Evolutionary conservation across 2,888 invertebrate genomes (phyloP).

Genomic region (Cyclophora punctaria): DNA sequence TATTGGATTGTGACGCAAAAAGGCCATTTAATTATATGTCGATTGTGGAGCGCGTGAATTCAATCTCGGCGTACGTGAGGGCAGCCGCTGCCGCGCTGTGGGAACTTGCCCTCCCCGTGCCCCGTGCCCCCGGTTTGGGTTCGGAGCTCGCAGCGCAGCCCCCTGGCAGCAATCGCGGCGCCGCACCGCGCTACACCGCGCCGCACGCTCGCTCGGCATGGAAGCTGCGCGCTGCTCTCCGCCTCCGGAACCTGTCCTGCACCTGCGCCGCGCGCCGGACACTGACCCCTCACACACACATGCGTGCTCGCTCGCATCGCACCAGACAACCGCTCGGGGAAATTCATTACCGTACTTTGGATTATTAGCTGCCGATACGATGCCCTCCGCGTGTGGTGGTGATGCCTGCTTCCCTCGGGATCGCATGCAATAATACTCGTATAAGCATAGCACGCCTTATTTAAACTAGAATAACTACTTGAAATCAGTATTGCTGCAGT

Average conservation of each 20-base stretch:
- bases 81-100: neutral
- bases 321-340: neutral
- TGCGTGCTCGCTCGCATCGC: neutral
- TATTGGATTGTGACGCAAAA: conserved; percentile 36
- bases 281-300: neutral
- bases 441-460: no score
- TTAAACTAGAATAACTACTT: no score
- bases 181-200: neutral
- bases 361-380: no score
- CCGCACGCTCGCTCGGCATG: neutral
- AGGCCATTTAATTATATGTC: conserved; percentile 29
- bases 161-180: neutral
- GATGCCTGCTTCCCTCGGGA: no score
- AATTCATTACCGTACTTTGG: no score
- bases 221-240: neutral
- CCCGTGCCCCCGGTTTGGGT: no score
- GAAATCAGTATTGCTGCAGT: no score
- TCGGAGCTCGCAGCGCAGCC: no score
- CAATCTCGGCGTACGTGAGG: conserved; percentile 5
- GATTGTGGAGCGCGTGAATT: conserved; percentile 18
- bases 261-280: conserved; percentile 6
- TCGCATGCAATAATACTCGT: no score
- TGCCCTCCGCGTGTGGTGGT: no score
- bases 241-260: conserved; percentile 6
- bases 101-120: neutral